These are phyloP conservation scores for Leptinotarsa defecta DNA, from an alignment of 1,140 invertebrate genomes.

Conservation along the genomic window DNA sequence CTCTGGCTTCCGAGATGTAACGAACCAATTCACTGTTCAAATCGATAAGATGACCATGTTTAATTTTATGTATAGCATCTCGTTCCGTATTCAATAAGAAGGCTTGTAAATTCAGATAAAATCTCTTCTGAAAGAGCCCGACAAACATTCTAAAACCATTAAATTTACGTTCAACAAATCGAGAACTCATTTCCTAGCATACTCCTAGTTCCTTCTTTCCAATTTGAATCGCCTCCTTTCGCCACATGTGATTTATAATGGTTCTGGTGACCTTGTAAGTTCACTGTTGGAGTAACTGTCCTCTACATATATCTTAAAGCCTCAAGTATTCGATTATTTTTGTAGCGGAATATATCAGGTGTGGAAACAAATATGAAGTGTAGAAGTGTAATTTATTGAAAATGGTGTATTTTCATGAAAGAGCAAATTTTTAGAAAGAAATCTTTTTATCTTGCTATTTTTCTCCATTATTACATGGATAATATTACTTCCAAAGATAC, in stretches of 20 bases:
- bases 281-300: neutral
- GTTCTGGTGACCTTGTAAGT: conserved; percentile 16
- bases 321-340: no score
- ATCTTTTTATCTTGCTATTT: no score
- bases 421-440: no score
- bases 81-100: conserved; percentile 15
- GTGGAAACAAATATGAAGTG: no score
- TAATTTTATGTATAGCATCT: conserved; percentile 16
- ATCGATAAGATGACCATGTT: conserved; percentile 4
- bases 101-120: conserved; percentile 23
- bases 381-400: no score
- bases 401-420: no score
- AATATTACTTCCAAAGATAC: no score
- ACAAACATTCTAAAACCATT: conserved; percentile 28
- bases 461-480: no score
- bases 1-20: no score
- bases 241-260: conserved; percentile 26
- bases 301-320: no score
- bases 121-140: conserved; percentile 22
- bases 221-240: conserved; percentile 28
- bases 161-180: conserved; percentile 26
- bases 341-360: no score
- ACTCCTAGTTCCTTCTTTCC: conserved; percentile 18
- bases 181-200: conserved; percentile 26
- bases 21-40: neutral